Base-by-base conservation (phyloP, 2,797 vertebrate species). In the Scyliorhinus canicula region DNA sequence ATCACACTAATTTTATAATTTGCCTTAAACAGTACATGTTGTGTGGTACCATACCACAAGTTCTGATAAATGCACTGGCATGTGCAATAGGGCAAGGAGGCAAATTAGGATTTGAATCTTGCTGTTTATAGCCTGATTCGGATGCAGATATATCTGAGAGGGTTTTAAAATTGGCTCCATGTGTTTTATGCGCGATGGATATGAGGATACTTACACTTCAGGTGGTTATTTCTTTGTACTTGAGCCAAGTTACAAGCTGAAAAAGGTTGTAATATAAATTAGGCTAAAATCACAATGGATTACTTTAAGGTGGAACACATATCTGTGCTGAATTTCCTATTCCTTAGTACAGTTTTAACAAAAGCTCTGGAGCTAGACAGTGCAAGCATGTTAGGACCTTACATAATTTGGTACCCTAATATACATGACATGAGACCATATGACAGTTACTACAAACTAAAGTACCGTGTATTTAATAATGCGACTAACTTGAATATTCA, bases 91-190 rank as follows among this genome's bases (percentile, higher is more conserved):
- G 93, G 86, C 40, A 55, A 94, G 88, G 47, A 52, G 16, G 31
- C 93, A 94, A 60, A 60, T 74, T 28, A 21, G 67, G 31, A 74
- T 35, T 94, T 94, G 26, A 94, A 94, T 94, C 67, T 9, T 35
- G 11, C 67, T 35, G 93, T 50, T 94, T 71, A 21, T 74, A 94
- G 44, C 40, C 93, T 44, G 44, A 74, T 94, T 74, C 47, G n/a
- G 31, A 74, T 94, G 14, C 67, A 94, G 71, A 44, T 71, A 94
- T 26, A 35, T 31, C 67, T 69, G 28, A 69, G 26, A 74, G 28
- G n/a, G 67, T 94, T 94, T 91, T 94, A 31, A 94, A 71, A 52
- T 94, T 94, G 93, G 93, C 67, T 55, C 4, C 47, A 94, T 74
- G 67, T 50, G 31, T 69, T 74, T 94, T 71, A 74, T n/a, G 47